A percentile compares a stretch with the other conserved stretches of the same genome.
These are phyloP conservation scores for Drosophila anomalipes DNA, from an alignment of 2,888 invertebrate genomes.

Conservation along the genomic window DNA sequence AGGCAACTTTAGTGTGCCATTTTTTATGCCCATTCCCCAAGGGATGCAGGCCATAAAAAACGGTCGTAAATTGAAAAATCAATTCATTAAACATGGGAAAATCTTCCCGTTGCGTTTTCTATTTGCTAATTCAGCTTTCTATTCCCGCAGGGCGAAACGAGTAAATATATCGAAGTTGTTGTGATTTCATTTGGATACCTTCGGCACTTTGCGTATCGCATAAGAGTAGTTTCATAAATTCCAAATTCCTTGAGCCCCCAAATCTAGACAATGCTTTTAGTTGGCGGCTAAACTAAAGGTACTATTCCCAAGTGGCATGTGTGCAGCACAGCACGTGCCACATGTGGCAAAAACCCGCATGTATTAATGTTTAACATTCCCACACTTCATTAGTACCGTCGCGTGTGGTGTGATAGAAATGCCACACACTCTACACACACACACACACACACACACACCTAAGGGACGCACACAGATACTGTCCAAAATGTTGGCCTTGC, in stretches of 20 bases:
- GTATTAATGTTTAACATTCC: conserved; percentile 46
- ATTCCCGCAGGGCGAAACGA: conserved; percentile 4
- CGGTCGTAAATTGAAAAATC: conserved; percentile 40
- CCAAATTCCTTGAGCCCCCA: conserved; percentile 10
- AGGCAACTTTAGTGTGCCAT: conserved; percentile 3
- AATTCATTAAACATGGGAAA: conserved; percentile 31
- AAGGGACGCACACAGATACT: conserved; percentile 7
- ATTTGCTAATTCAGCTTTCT: conserved; percentile 32
- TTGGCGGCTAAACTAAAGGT: conserved; percentile 15
- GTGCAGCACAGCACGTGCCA: conserved; percentile 39
- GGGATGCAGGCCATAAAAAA: background rate
- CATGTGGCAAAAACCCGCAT: conserved; percentile 38
- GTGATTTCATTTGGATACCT: conserved; percentile 16
- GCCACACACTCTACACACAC: background rate
- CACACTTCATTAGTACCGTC: conserved; percentile 50
- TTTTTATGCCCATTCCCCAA: background rate
- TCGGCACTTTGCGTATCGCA: background rate
- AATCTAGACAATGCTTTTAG: conserved; percentile 23
- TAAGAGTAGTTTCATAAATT: conserved; percentile 32
- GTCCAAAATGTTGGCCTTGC: conserved; percentile 40
- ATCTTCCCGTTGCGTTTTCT: background rate
- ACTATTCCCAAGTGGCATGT: conserved; percentile 45
- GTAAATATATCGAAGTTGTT: conserved; percentile 6
- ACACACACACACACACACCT: background rate
- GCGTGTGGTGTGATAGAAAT: conserved; percentile 43